These are phyloP conservation scores for Illadopsis cleaveri DNA, from an alignment of 2,113 vertebrate genomes.

Conservation along the genomic window DNA sequence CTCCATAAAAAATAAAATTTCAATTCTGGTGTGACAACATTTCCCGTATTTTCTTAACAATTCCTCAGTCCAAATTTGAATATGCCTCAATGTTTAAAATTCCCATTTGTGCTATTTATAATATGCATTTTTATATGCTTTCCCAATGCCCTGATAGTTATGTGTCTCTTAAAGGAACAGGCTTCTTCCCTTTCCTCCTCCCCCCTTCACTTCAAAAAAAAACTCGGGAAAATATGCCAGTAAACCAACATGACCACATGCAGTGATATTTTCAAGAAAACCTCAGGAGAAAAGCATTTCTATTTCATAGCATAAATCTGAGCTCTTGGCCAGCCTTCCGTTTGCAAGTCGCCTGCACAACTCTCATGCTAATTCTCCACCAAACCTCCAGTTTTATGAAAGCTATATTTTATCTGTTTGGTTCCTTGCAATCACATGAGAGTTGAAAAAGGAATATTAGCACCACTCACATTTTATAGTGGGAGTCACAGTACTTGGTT, in stretches of 20 bases:
- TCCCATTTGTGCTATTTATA: constrained; percentile 63
- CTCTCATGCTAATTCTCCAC: constrained; percentile 77
- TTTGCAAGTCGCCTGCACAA: constrained; percentile 64
- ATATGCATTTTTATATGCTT: background rate
- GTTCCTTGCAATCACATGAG: constrained; percentile 70
- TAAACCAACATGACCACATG: constrained; percentile 67
- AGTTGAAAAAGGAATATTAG: constrained; percentile 75
- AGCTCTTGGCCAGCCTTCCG: constrained; percentile 71
- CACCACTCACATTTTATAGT: constrained; percentile 76
- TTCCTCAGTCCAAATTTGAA: constrained; percentile 52
- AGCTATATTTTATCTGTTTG: constrained; percentile 82
- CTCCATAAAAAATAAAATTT: background rate
- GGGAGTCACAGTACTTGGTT: constrained; percentile 71
- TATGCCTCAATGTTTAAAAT: constrained; percentile 40
- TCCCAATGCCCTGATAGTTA: constrained; percentile 12
- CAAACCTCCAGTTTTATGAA: constrained; percentile 80
- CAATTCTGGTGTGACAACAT: background rate
- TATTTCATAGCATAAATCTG: constrained; percentile 78
- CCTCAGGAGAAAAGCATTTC: constrained; percentile 76
- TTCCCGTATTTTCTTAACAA: constrained; percentile 48
- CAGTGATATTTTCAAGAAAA: constrained; percentile 75
- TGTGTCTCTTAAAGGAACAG: constrained; percentile 61
- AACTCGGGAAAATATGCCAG: constrained; percentile 52
- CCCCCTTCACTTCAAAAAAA: constrained; percentile 54
- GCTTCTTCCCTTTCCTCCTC: background rate